These are phyloP conservation scores for Lophotriccus pileatus DNA, from an alignment of 2,797 vertebrate genomes.

Conservation along the genomic window DNA sequence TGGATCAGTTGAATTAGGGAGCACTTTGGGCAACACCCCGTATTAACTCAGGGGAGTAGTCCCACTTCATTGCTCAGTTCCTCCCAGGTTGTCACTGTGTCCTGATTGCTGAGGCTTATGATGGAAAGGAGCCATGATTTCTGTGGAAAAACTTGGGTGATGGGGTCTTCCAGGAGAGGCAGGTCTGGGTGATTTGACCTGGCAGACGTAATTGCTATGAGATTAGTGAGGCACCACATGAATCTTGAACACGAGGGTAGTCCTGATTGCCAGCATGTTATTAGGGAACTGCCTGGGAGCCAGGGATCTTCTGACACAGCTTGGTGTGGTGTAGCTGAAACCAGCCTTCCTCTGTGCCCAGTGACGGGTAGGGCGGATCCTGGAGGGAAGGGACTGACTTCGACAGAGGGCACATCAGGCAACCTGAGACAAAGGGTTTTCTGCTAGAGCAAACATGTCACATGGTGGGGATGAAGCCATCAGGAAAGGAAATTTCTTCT, in stretches of 20 bases:
- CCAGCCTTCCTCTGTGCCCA: not conserved
- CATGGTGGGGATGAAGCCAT: not conserved
- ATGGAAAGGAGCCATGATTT: not conserved
- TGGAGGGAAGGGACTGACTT: not conserved
- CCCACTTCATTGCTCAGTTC: not conserved
- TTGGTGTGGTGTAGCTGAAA: not conserved
- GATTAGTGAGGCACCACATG: not conserved
- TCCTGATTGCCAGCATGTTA: not conserved
- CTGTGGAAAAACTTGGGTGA: not conserved
- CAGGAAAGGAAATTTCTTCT: not conserved
- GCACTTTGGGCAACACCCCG: not conserved
- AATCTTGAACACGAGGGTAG: accelerated
- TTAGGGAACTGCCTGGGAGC: not conserved
- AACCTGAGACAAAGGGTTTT: not conserved
- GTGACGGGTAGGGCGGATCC: not conserved
- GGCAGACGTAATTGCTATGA: not conserved
- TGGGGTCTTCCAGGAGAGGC: not conserved
- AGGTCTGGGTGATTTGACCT: not conserved
- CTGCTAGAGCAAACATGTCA: not conserved
- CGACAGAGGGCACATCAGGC: not conserved
- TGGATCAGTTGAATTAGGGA: not conserved
- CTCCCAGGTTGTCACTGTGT: not conserved
- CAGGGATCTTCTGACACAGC: not conserved
- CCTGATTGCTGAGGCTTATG: not conserved
- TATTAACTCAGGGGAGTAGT: not conserved